Percentiles rank a stretch among this genome's conserved stretches.
Evolutionary conservation across 2,113 vertebrate species (phyloP).

Genomic region (Rutilus rutilus): DNA sequence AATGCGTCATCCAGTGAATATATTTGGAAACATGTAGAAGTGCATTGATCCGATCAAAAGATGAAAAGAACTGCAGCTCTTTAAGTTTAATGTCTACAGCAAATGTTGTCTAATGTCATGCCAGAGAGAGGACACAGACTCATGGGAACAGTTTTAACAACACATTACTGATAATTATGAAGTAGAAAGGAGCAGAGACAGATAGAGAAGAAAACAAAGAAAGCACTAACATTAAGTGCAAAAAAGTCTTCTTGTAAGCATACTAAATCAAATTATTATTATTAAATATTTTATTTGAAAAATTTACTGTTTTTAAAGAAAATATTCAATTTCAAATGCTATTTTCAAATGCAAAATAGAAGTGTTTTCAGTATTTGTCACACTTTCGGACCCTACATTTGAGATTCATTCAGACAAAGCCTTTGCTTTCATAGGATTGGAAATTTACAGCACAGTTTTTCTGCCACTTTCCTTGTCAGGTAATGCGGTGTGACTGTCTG

Average conservation of each 20-base stretch:
- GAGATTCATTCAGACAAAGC: neutral
- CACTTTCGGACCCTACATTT: neutral
- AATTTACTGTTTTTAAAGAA: neutral
- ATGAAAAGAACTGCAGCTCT: neutral
- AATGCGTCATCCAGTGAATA: conserved; percentile 4
- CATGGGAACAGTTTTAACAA: neutral
- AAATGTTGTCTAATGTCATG: conserved; percentile 13
- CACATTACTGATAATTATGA: neutral
- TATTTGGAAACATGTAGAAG: conserved; percentile 38
- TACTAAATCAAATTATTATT: neutral
- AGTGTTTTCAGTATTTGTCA: neutral
- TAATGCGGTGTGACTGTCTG: conserved; percentile 83
- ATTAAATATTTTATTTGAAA: neutral
- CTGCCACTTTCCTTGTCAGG: conserved; percentile 65
- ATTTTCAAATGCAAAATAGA: neutral
- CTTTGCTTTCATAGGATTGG: neutral
- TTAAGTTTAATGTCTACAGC: neutral
- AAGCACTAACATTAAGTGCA: neutral
- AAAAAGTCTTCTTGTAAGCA: neutral
- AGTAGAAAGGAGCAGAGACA: neutral
- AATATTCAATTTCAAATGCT: neutral
- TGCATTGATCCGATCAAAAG: conserved; percentile 12
- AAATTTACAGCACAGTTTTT: neutral
- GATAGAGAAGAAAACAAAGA: neutral
- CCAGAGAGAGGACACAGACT: neutral